phyloP scores from a whole-genome alignment of 2,888 invertebrate genomes.

The Dynastes tityus region DNA sequence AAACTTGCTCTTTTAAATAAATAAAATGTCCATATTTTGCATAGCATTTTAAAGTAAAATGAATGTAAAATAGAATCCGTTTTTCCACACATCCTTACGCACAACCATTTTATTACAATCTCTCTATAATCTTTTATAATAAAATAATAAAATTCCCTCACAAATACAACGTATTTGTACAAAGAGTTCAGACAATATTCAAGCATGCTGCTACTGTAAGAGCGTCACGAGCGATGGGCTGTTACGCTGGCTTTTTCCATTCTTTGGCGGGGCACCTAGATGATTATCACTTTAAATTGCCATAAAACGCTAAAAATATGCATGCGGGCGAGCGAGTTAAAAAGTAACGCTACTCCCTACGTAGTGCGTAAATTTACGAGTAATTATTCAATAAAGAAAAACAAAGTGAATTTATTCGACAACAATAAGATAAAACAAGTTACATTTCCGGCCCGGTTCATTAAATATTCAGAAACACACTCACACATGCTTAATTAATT shows the following conservation, averaged over 20 bases:
- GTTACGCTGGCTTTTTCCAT: slow-evolving; percentile 1
- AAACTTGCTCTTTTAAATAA: background rate
- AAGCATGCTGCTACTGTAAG: background rate
- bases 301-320: slow-evolving; percentile 42
- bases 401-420: slow-evolving; percentile 44
- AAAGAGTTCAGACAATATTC: background rate
- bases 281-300: slow-evolving; percentile 44
- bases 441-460: slow-evolving; percentile 35
- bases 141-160: background rate
- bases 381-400: slow-evolving; percentile 45
- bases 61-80: background rate
- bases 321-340: slow-evolving; percentile 40
- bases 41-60: background rate
- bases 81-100: background rate
- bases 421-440: slow-evolving; percentile 39
- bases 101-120: background rate
- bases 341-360: slow-evolving; percentile 23
- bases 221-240: background rate
- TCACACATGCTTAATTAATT: slow-evolving; percentile 28
- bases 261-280: slow-evolving; percentile 21
- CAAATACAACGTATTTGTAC: background rate
- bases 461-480: slow-evolving; percentile 18
- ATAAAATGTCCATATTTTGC: background rate
- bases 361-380: slow-evolving; percentile 27
- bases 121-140: slow-evolving; percentile 8